phyloP scores from a whole-genome alignment of 2,888 invertebrate genomes.

The Noctuana brunneofusca region DNA sequence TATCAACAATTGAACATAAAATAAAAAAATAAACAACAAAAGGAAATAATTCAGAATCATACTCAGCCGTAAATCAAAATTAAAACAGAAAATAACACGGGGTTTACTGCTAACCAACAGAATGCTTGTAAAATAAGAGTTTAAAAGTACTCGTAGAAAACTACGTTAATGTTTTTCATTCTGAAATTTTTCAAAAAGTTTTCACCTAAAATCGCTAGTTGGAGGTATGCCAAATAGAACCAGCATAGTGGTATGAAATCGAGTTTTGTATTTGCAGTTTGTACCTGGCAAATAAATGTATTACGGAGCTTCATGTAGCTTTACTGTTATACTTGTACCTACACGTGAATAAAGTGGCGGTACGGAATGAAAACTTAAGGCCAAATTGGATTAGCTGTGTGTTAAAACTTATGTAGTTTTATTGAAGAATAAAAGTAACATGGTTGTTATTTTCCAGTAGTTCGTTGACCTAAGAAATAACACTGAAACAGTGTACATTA shows the following conservation, averaged over 20 bases:
- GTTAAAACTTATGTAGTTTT: background rate
- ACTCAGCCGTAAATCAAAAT: background rate
- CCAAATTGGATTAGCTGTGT: background rate
- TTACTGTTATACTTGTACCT: background rate
- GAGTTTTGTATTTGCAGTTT: constrained; percentile 14
- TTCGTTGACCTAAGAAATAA: too few species aligned
- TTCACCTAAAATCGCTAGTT: constrained; percentile 18
- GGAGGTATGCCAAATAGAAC: constrained; percentile 26
- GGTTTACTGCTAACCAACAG: constrained; percentile 9
- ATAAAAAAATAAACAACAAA: background rate
- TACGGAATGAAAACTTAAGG: too few species aligned
- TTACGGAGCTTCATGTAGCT: constrained; percentile 3
- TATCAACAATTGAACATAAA: too few species aligned
- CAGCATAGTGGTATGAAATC: constrained; percentile 21
- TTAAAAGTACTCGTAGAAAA: constrained; percentile 24
- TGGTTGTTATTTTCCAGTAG: too few species aligned
- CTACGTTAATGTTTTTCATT: constrained; percentile 28
- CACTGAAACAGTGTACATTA: too few species aligned
- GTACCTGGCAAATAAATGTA: constrained; percentile 17
- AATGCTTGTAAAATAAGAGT: constrained; percentile 30
- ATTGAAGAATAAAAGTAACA: too few species aligned
- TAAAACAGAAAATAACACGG: constrained; percentile 12
- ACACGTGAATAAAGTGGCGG: too few species aligned
- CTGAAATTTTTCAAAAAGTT: constrained; percentile 30
- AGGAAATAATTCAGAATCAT: background rate